Evolutionary conservation across 2,797 vertebrate genomes (phyloP), one percentile per base, ranked within the genome.

Genomic region (Morus bassanus): DNA sequence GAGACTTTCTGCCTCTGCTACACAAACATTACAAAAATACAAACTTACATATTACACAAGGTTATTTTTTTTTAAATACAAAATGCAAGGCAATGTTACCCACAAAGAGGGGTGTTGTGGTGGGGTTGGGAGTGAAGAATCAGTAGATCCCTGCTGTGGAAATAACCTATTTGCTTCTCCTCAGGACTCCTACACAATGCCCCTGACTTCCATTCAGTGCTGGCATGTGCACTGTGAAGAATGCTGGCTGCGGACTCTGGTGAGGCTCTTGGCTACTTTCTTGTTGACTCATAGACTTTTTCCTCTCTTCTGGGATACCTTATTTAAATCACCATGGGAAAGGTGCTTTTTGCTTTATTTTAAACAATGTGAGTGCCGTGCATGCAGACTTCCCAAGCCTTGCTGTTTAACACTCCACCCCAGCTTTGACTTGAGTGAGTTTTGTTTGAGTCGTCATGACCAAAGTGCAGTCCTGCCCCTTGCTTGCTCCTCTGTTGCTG

Each of bases 171-270:
- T 91, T 76, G 82, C 43, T 95, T 88, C 83, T 98, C 80, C 93
- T 82, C 92, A 99, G 99, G 99, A 99, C 97, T 99, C 99, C 2
- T 99, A 99, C 97, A 99, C 99, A 64, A 99, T 99, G 98, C 99
- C 99, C 65, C 98, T 99, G 97, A 99, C 99, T 89, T 99, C 99
- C 91, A 99, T 99, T 98, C 99, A 99, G 98, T 99, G 99, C 98
- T 99, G 99, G 99, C 99, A 99, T 11, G 99, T 99, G 97, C 99
- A 99, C 98, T 99, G 99, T 98, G 99, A 99, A 98, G 99, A 99
- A 98, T 99, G 99, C 98, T 99, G 99, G 99, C 99, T 99, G 97
- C 99, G 99, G 98, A 99, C 99, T 98, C 98, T 99, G 99, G 99
- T 99, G 98, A 98, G 98, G 91, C 81, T 91, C 82, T 96, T 85